Base-by-base conservation (phyloP, 2,113 vertebrate species). In the Parus major region DNA sequence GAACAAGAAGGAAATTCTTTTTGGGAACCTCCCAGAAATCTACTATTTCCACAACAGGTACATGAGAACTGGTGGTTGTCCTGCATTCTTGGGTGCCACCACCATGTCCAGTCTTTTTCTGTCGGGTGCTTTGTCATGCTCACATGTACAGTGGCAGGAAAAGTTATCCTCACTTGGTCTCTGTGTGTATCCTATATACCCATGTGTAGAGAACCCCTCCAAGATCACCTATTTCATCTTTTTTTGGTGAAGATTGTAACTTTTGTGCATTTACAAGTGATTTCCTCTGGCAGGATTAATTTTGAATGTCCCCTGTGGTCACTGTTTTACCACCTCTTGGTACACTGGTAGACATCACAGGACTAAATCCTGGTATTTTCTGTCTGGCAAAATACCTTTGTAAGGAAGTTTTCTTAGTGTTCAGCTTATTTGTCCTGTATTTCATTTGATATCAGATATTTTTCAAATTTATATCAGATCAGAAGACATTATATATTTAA, bases 21-120 rank as follows among this genome's bases (percentile, higher is more conserved):
- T 99, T 86, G 99, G 99, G 46, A 99, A 99, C 93, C 98, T 99
- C 65, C 97, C 97, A 27, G 99, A 99, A 96, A 99, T 99, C 87
- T 99, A 99, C 5, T 98, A 99, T 52, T 99, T 99, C 96, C 99
- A 99, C 94, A 98, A 98, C 97, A 99, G 98, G 99, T 98, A 97
- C 1, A 29, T 86, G 84, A 35, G 31, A 84, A 41, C 50, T 63
- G 44, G 22, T 4, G 5, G 25, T 25, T 55, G 57, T 64, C 55
- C 80, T 57, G 28, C 2, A 4, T 35, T 42, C 65, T 69, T 0
- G 5, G 15, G 33, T 66, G 69, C 60, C 59, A 6, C 53, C 39
- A n/a, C 60, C 27, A 11, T 33, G 13, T 65, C 71, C 68, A 6
- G 29, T 76, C 25, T 33, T 24, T 77, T 71, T 19, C 19, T 36